Percentiles rank a stretch among this genome's conserved stretches.
These are phyloP conservation scores for Pollimyrus isidori DNA, from an alignment of 2,113 vertebrate genomes.

Conservation along the genomic window DNA sequence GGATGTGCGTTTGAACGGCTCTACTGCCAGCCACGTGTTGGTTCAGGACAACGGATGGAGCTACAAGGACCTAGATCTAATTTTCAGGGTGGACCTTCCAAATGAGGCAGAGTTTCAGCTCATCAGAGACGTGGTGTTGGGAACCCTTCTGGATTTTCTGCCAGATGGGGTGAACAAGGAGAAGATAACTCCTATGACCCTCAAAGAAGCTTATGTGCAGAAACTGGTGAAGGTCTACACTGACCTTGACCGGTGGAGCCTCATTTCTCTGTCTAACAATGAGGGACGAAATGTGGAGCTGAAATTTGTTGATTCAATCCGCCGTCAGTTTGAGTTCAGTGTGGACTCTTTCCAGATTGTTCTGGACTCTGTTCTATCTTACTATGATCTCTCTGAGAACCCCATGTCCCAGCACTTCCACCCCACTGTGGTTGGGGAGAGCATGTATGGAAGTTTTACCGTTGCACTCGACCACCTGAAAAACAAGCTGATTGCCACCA, in stretches of 20 bases:
- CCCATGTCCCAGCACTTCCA: slow-evolving; percentile 75
- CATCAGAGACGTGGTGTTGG: slow-evolving; percentile 83
- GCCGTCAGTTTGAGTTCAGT: slow-evolving; percentile 95
- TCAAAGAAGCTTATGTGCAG: slow-evolving; percentile 93
- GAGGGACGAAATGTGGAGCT: slow-evolving; percentile 91
- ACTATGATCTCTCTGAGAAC: slow-evolving; percentile 67
- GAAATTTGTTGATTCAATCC: slow-evolving; percentile 90
- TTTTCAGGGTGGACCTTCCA: slow-evolving; percentile 85
- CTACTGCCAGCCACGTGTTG: slow-evolving; percentile 87
- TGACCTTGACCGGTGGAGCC: slow-evolving; percentile 89
- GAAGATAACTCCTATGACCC: slow-evolving; percentile 81
- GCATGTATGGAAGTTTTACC: slow-evolving; percentile 85
- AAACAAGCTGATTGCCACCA: slow-evolving; percentile 87
- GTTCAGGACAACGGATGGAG: slow-evolving; percentile 89
- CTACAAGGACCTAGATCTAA: slow-evolving; percentile 94
- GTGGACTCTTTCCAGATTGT: slow-evolving; percentile 98
- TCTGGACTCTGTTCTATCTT: slow-evolving; percentile 81
- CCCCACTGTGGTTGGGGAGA: slow-evolving; percentile 80
- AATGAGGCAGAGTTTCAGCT: slow-evolving; percentile 78
- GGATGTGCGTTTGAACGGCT: slow-evolving; percentile 87
- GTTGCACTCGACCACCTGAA: slow-evolving; percentile 78
- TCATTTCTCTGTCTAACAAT: slow-evolving; percentile 96
- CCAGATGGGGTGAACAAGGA: slow-evolving; percentile 88
- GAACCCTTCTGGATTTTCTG: slow-evolving; percentile 87
- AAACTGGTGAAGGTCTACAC: slow-evolving; percentile 95